A percentile compares a stretch with the other conserved stretches of the same genome.
Conservation (phyloP, 2,888 invertebrate species). For the Chirona hameri region DNA sequence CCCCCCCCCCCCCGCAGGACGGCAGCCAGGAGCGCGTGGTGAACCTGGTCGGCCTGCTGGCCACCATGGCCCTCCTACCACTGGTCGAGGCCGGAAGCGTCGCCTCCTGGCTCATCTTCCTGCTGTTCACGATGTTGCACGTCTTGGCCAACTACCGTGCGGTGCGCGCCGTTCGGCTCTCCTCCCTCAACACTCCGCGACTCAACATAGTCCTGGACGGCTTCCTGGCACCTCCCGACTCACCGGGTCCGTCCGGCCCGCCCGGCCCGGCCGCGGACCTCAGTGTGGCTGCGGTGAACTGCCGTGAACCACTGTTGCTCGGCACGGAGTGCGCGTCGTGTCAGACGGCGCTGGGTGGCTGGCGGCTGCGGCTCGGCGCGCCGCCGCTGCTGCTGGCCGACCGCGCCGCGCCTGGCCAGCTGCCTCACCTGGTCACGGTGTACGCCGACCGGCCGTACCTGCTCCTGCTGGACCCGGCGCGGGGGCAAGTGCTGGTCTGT, state of each 20-base stretch:
- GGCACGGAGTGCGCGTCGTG: neutral
- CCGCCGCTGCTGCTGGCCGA: neutral
- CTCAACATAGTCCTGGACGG: slow-evolving; percentile 65
- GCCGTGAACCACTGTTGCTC: slow-evolving; percentile 24
- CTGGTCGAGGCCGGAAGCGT: slow-evolving; percentile 60
- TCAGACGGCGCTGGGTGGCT: slow-evolving; percentile 26
- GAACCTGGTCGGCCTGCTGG: slow-evolving; percentile 77
- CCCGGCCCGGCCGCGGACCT: neutral
- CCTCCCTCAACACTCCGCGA: slow-evolving; percentile 75
- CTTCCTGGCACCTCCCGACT: slow-evolving; percentile 55
- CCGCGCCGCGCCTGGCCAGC: neutral
- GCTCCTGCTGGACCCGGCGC: neutral
- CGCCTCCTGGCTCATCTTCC: slow-evolving; percentile 67
- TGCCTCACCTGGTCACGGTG: neutral
- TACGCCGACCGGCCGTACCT: slow-evolving; percentile 8
- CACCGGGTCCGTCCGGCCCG: no score
- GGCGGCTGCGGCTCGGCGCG: slow-evolving; percentile 3
- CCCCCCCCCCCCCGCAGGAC: slow-evolving; percentile 53
- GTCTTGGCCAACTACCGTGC: slow-evolving; percentile 83
- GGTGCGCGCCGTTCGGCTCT: slow-evolving; percentile 72
- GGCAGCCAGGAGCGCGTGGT: slow-evolving; percentile 96
- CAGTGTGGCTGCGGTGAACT: neutral
- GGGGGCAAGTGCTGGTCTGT: neutral
- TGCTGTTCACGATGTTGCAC: slow-evolving; percentile 70
- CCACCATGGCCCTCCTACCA: slow-evolving; percentile 71